Evolutionary conservation across 1,140 invertebrate species (phyloP), one percentile per base, ranked within the genome.

Genomic region (Drosophila micromelanica): DNA sequence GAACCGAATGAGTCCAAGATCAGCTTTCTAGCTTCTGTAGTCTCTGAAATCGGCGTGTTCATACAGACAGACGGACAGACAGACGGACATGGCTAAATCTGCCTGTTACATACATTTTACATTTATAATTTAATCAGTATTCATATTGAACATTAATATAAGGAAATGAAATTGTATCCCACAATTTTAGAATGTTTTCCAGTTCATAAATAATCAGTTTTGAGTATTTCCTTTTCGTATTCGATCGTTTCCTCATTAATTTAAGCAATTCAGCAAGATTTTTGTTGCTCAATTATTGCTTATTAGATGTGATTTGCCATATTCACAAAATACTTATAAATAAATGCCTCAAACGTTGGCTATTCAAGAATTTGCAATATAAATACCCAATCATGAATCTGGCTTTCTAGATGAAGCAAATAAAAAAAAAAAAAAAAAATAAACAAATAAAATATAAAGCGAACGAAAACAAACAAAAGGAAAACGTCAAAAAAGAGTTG

Each of bases 301-400:
- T 68, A 42, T 68, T 60, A 68, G 55, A 43, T 23, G 45, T 60
- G 45, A 35, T 61, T 52, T 15, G 42, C 15, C 37, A 15, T 55
- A n/a, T 32, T 3, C 3, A 63, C 6, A 27, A 32, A 15, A 11
- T 13, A 15, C n/a, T 13, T 27, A 27, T 6, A 6, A 27, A 27
- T 6, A 54, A 45, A 32, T 35, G 38, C 12, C 51, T 5, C 11
- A 8, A 37, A n/a, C 30, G 43, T 27, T 27, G 27, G 27, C 0
- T 20, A 60, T 48, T 60, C 6, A 23, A 48, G 30, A 48, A 60
- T 13, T 48, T 12, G 17, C 45, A 23, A 60, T 5, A 12, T 15
- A 15, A 12, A 48, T 49, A 8, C 30, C 13, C 49, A 11, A 52
- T 52, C 9, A 37, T 32, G 7, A 30, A 13, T 52, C 7, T 46